Base-by-base conservation (phyloP, 2,797 vertebrate genomes). In the Chaetophractus vellerosus region DNA sequence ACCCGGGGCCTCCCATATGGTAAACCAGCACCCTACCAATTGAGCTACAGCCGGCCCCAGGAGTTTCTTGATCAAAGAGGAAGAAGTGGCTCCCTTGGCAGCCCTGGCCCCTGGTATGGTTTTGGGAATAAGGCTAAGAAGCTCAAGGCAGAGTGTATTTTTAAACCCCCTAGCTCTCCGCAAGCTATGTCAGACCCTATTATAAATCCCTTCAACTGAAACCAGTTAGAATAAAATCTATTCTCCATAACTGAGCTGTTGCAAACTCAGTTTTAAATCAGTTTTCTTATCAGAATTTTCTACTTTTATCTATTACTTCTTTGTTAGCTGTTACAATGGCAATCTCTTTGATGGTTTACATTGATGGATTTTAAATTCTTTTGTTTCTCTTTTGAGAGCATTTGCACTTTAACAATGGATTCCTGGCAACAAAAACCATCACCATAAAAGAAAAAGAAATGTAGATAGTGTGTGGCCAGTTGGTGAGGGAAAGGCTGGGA, bases 51-150 rank as follows among this genome's bases (percentile, higher is more conserved):
- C n/a, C n/a, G n/a, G n/a, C n/a, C n/a, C n/a, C 2, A 15, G 7
- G 4, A 19, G 12, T 83, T 69, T 81, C 72, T 16, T 38, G 57
- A 36, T 16, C 23, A 5, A 11, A 11, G 8, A 11, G 1, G 9
- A 9, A 1, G 11, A 0, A 45, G 23, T 9, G 36, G 3, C 1
- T 33, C n/a, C 2, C 18, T 78, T 19, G 5, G 31, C 7, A 68
- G 15, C 26, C 7, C 45, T 8, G 45, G 11, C 78, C 26, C 63
- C 21, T 45, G 16, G 11, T 23, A 9, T 24, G 26, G 0, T 23
- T 96, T 92, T n/a, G 5, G 19, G 38, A 79, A 16, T 10, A 68
- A 64, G 18, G 23, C 61, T 38, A 50, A 26, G 14, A 92, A 91
- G 21, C 28, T 87, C 48, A 66, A 57, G 78, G 33, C 36, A 7